A percentile compares a stretch with the other conserved stretches of the same genome.
These are phyloP conservation scores for Ridgeia piscesae DNA, from an alignment of 1,140 invertebrate species.

Conservation along the genomic window DNA sequence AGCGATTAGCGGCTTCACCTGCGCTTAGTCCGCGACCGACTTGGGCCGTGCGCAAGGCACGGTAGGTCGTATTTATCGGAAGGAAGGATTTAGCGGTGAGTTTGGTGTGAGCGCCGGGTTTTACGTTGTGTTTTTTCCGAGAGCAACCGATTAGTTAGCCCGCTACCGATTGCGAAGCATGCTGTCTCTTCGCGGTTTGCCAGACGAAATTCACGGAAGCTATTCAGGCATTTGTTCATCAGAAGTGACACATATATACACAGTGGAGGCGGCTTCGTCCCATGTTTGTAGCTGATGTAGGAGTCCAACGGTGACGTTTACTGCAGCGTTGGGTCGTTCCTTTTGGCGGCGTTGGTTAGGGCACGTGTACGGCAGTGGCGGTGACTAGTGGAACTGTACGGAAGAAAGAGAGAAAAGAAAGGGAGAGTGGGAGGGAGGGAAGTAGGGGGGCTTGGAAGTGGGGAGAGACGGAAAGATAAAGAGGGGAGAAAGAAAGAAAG, in stretches of 20 bases:
- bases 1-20: background rate
- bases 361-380: background rate
- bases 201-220: background rate
- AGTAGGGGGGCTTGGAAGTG: too few relatives aligned
- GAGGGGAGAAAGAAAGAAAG: background rate
- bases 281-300: too few relatives aligned
- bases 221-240: background rate
- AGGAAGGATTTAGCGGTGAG: background rate
- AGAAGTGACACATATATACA: background rate
- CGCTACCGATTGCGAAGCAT: background rate
- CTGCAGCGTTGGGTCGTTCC: background rate
- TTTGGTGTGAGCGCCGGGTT: background rate
- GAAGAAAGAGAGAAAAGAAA: background rate
- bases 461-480: too few relatives aligned
- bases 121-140: background rate
- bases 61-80: background rate
- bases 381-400: background rate
- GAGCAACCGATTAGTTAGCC: background rate
- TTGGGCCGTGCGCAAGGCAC: background rate
- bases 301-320: background rate
- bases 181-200: background rate
- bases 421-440: too few relatives aligned
- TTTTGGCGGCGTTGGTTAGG: too few relatives aligned
- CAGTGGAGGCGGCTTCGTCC: background rate
- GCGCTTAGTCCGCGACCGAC: background rate